phyloP scores from a whole-genome alignment of 1,140 invertebrate species.

The Phenacoccus solenopsis region DNA sequence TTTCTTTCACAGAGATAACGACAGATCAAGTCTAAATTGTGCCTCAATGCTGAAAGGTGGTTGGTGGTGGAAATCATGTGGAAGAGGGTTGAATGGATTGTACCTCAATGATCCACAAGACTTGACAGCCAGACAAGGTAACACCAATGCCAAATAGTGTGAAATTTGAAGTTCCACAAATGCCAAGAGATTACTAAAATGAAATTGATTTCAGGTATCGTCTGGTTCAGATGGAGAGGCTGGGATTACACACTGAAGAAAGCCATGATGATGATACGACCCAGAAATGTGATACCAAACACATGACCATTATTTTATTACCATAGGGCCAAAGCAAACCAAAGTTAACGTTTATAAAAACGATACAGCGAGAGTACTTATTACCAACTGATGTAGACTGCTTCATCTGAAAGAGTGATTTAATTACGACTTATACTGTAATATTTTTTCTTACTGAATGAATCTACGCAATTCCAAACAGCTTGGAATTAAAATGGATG shows the following conservation, averaged over 20 bases:
- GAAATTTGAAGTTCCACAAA: neutral
- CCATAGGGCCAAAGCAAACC: neutral
- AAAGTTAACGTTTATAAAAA: constrained; percentile 1
- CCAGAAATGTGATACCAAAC: constrained; percentile 37
- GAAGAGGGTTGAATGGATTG: constrained; percentile 70
- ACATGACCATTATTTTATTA: neutral
- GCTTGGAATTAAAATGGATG: neutral
- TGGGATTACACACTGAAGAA: constrained; percentile 86
- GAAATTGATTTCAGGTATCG: constrained; percentile 50
- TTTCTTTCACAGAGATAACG: constrained; percentile 56
- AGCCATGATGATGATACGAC: constrained; percentile 82
- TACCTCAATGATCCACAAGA: constrained; percentile 80
- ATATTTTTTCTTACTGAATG: too few relatives aligned
- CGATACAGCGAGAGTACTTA: neutral
- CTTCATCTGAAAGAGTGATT: too few relatives aligned
- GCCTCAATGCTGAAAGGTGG: constrained; percentile 85
- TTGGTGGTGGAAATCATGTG: constrained; percentile 91
- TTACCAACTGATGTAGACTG: neutral
- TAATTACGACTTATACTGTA: too few relatives aligned
- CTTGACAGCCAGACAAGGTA: constrained; percentile 74
- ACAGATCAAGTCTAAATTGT: constrained; percentile 76
- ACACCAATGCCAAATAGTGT: neutral
- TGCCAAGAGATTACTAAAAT: neutral
- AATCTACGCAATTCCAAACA: too few relatives aligned
- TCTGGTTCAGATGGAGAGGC: constrained; percentile 87